Base-by-base conservation (phyloP, 1,140 invertebrate species). In the Drosophila repleta region DNA sequence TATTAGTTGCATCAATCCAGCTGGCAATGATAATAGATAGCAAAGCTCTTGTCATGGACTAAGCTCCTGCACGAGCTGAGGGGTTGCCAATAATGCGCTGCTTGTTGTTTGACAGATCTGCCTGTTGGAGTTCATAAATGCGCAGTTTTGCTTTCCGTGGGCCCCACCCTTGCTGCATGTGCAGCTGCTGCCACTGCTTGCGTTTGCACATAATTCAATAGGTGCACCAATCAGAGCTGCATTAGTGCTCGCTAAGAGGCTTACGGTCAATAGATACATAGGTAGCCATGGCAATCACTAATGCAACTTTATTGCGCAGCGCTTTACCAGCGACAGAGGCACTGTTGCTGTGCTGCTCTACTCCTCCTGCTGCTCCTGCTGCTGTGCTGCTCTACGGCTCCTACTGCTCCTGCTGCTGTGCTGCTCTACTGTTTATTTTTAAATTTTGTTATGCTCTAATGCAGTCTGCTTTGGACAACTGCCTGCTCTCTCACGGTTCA, bases 41-140 rank as follows among this genome's bases (percentile, higher is more conserved):
- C 26, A 41, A 51, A 43, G 26, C 20, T 48, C 13, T 15, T 49
- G 21, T 48, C 26, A 20, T 55, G 8, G 2, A 4, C 11, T 41
- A 32, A 41, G 4, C 21, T 39, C 10, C 18, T 18, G 37, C n/a
- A 10, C 15, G 26, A 58, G 53, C 20, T 62, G 62, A 69, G 71
- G 69, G 58, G 17, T 56, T 63, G 63, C 69, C 62, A 49, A 24
- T 65, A 48, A 29, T 45, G 4, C 49, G 61, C 32, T 37, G 2
- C 10, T 49, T 71, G 46, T 52, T 74, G 45, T 52, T 58, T 63
- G 45, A 58, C 39, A 20, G 55, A 64, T 74, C 48, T 18, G 24
- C 51, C 6, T 10, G 51, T 39, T 35, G 8, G 15, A 32, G 1
- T 53, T 18, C 29, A 13, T 39, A 10, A 5, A 37, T 21, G 4